Conservation (phyloP, 1,140 invertebrate species). For the Sinonovacula constricta region DNA sequence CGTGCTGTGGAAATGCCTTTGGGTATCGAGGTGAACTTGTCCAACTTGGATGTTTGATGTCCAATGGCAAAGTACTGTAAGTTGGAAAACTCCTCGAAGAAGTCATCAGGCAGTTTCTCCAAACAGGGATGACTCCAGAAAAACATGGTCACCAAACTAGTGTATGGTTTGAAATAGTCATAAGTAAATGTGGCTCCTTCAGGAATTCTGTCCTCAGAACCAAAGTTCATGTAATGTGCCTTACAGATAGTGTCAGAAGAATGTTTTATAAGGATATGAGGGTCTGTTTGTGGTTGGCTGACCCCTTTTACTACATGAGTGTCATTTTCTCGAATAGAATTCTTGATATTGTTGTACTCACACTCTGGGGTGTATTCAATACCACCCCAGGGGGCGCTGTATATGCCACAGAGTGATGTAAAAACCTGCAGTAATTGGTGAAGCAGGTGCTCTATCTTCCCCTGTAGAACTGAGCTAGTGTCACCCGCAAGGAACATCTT, state of each 20-base stretch:
- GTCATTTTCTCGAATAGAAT: constrained; percentile 38
- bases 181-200: constrained; percentile 40
- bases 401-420: constrained; percentile 57
- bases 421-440: constrained; percentile 52
- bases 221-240: constrained; percentile 45
- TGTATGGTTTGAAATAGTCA: constrained; percentile 61
- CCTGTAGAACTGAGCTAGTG: constrained; percentile 6
- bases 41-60: constrained; percentile 14
- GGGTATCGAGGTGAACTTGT: constrained; percentile 47
- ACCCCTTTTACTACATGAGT: constrained; percentile 1
- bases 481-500: constrained; percentile 35
- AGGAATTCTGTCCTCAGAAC: background rate
- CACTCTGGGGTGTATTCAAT: constrained; percentile 16
- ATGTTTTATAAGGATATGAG: constrained; percentile 24
- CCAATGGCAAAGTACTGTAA: constrained; percentile 60
- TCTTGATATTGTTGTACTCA: constrained; percentile 21
- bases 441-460: constrained; percentile 50
- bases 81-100: constrained; percentile 65
- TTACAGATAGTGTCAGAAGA: constrained; percentile 48
- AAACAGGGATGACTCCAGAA: constrained; percentile 40
- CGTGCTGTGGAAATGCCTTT: constrained; percentile 57
- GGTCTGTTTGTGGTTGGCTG: constrained; percentile 12
- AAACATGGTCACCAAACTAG: constrained; percentile 63
- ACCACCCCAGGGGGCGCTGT: constrained; percentile 54
- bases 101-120: constrained; percentile 51